Base-by-base conservation (phyloP, 1,140 invertebrate species). In the Pachypsylla venusta region DNA sequence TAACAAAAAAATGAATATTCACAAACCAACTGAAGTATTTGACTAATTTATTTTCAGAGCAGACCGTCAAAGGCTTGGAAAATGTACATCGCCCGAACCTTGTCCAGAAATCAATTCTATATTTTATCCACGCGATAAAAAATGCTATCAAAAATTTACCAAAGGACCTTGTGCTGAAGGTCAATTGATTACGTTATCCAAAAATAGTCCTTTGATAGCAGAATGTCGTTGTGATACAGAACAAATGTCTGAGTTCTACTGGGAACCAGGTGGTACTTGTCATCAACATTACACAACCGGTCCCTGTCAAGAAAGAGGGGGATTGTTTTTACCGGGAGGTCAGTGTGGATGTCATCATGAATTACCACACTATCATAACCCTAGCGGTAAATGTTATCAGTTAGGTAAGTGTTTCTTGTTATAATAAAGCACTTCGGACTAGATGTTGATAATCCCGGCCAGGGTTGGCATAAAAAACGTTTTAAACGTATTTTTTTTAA, bases 231-330 rank as follows among this genome's bases (percentile, higher is more conserved):
- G 66, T 40, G 64, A 65, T 54, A 56, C 58, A 26, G 54, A 56
- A 13, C 56, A 62, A 40, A 57, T 67, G 25, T 20, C 53, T 3
- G 24, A 60, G 1, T 60, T 62, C 30, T 66, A 60, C 54, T 66
- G 65, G 65, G 54, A 60, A 20, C 58, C 64, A 2, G 26, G 60
- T 3, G 76, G 77, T 5, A 77, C 80, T 2, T 89, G 87, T 65
- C 82, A 86, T 64, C 81, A 87, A 63, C 83, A 86, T 67, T 88
- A 81, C 64, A 82, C 83, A 0, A 77, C 76, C 62, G 87, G 86
- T 1, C 85, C 86, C 2, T 89, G 87, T 66, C 77, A 77, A 27
- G 79, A 81, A 66, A 74, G 73, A 1, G 86, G 87, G 0, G 77
- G 82, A 67, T 70, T 89, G 35, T 88, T 88, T 68, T 69, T 89